phyloP scores from a whole-genome alignment of 2,797 vertebrate species.

The Spondyliosoma cantharus region DNA sequence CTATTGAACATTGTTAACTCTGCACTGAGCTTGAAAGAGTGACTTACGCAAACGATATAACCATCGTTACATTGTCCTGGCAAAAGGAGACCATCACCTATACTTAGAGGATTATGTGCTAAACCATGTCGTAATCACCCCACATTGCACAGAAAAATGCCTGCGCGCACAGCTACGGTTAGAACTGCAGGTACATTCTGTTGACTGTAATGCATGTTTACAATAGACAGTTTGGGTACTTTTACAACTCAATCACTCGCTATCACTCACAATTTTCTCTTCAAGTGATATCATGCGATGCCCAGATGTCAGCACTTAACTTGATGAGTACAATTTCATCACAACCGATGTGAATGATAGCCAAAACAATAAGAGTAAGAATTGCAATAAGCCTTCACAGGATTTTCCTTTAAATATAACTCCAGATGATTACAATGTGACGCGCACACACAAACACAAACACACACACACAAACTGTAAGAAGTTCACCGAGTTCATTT shows the following conservation, averaged over 20 bases:
- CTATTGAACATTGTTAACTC: no score
- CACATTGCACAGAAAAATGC: neutral
- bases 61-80: no score
- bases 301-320: slow-evolving; percentile 57
- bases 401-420: slow-evolving; percentile 17
- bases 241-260: neutral
- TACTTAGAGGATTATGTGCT: no score
- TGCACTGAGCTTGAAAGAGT: no score
- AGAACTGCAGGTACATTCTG: neutral
- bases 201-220: neutral
- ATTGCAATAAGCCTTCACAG: neutral
- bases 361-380: slow-evolving; percentile 17
- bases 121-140: neutral
- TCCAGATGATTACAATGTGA: neutral
- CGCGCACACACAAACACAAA: neutral
- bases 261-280: slow-evolving; percentile 7
- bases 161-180: neutral
- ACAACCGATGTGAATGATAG: slow-evolving; percentile 22
- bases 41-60: no score
- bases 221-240: neutral
- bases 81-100: no score
- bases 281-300: slow-evolving; percentile 10
- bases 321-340: slow-evolving; percentile 40
- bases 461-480: slow-evolving; percentile 6
- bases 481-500: slow-evolving; percentile 26